Evolutionary conservation across 2,113 vertebrate species (phyloP), one percentile per base, ranked within the genome.

Genomic region (Pelmatolapia mariae): DNA sequence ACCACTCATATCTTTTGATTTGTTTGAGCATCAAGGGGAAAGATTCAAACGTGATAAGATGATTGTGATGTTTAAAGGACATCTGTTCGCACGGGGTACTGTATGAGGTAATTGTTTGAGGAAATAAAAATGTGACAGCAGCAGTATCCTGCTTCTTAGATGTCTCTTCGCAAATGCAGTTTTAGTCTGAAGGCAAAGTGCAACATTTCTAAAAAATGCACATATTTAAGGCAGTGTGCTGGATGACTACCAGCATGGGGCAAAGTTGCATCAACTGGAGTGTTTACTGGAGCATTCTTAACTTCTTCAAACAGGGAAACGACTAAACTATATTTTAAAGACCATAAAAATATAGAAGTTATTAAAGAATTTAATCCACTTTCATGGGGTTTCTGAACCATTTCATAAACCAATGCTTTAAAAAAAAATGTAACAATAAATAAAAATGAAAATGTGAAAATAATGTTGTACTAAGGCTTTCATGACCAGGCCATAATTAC

Each of bases 21-120:
- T 56, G 85, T 93, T 90, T 90, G 86, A 91, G 82, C 82, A 87
- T 90, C 73, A 80, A 81, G 63, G 26, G 61, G 31, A 29, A 10
- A 90, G 59, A 86, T 89, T 87, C 82, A 63, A 84, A 84, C 84
- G 31, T 36, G 73, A 91, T 71, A 80, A 80, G 76, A 81, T 53
- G 57, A 87, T 68, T 85, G 85, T 92, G 91, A 80, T 85, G 66
- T 93, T 94, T 93, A 91, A 43, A 86, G 87, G 63, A 86, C 61
- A 63, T 63, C 86, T 86, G 24, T n/a, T 86, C 43, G 78, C 47
- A 33, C 79, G 57, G 45, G 50, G 56, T 87, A 47, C 78, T 56
- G 54, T 24, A 59, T 63, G 45, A 56, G 63, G 80, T 81, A 81
- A 91, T 84, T 82, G 59, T 83, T 80, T 56, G 19, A 33, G 59